Percentiles rank a stretch among this genome's conserved stretches.
These are phyloP conservation scores for Amphiura filiformis DNA, from an alignment of 35 echinoderm and acorn worm species.

Conservation along the genomic window DNA sequence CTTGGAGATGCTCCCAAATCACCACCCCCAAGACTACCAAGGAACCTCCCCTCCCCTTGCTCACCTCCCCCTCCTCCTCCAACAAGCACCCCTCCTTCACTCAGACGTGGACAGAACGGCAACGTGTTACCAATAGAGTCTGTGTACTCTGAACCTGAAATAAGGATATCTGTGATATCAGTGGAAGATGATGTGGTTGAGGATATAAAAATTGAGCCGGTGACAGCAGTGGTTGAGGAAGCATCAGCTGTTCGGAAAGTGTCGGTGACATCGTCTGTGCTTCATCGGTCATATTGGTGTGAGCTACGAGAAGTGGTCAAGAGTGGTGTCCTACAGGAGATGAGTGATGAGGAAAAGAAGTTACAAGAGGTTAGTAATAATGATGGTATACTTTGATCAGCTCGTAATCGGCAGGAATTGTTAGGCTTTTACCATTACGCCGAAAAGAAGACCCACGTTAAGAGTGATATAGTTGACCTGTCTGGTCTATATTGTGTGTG, in stretches of 20 bases:
- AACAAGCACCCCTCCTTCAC: not conserved
- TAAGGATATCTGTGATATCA: not conserved
- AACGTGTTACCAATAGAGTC: not conserved
- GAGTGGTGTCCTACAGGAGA: conserved; percentile 25
- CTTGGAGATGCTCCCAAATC: not conserved
- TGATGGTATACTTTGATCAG: not conserved
- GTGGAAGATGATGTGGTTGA: not conserved
- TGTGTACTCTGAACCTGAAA: not conserved
- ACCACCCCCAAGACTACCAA: conserved; percentile 14
- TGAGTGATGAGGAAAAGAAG: conserved; percentile 45
- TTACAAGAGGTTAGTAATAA: conserved; percentile 38
- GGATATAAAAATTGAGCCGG: not conserved
- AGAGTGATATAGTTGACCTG: too few relatives aligned
- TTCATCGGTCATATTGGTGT: conserved; percentile 45
- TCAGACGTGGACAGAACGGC: not conserved
- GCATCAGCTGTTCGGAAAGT: not conserved
- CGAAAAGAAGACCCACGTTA: too few relatives aligned
- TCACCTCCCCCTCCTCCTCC: conserved; percentile 14
- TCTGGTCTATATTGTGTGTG: too few relatives aligned
- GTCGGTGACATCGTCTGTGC: not conserved
- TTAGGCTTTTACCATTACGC: too few relatives aligned
- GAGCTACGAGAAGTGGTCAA: conserved; percentile 50
- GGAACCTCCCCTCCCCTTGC: not conserved
- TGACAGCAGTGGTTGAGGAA: too few relatives aligned
- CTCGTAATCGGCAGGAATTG: too few relatives aligned